Percentiles rank a stretch among this genome's conserved stretches.
Evolutionary conservation across 2,113 vertebrate genomes (phyloP).

Genomic region (Brachyhypopomus occidentalis): DNA sequence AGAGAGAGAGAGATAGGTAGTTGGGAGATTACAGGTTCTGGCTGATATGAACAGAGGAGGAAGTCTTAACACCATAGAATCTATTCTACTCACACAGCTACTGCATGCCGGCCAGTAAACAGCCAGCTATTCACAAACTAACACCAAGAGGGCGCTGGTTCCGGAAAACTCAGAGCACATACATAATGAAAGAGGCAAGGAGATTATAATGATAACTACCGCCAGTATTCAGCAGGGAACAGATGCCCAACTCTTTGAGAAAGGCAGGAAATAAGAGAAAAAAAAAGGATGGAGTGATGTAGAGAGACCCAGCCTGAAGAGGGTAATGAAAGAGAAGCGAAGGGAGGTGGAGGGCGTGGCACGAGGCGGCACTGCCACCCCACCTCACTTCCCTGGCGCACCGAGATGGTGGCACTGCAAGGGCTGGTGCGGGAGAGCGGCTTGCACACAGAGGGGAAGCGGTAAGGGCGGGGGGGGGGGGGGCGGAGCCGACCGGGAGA

Average conservation of each 20-base stretch:
- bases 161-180: constrained; percentile 40
- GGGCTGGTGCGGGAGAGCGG: constrained; percentile 41
- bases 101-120: constrained; percentile 11
- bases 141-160: constrained; percentile 8
- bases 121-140: constrained; percentile 29
- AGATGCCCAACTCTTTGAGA: constrained; percentile 35
- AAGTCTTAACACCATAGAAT: neutral
- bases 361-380: constrained; percentile 47
- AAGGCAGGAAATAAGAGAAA: constrained; percentile 46
- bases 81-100: constrained; percentile 39
- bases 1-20: neutral
- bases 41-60: neutral
- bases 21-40: neutral
- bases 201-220: constrained; percentile 41
- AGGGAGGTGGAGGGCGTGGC: constrained; percentile 56
- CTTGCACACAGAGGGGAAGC: constrained; percentile 35
- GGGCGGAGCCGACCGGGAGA: constrained; percentile 41
- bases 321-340: constrained; percentile 1
- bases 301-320: no score
- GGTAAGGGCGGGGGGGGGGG: constrained; percentile 11
- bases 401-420: neutral
- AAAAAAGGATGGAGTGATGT: constrained; percentile 38
- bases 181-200: constrained; percentile 50
- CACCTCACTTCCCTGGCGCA: constrained; percentile 17
- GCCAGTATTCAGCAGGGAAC: constrained; percentile 30